phyloP scores from a whole-genome alignment of 2,888 invertebrate species.

The Spodoptera littoralis region DNA sequence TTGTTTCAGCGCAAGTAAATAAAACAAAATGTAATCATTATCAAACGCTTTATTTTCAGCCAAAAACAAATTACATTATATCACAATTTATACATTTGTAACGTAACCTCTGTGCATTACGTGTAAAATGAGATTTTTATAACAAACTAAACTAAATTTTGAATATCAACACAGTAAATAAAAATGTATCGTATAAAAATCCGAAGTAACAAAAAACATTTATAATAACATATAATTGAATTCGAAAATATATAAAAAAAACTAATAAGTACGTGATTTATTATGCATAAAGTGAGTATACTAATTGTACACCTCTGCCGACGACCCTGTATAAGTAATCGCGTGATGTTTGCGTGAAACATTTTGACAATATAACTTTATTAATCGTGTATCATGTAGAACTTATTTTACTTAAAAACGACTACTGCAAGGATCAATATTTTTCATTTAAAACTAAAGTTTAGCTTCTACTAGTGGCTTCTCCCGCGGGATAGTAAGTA shows the following conservation, averaged over 20 bases:
- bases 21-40: constrained; percentile 26
- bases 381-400: too few species aligned
- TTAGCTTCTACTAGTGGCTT: too few species aligned
- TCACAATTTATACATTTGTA: constrained; percentile 54
- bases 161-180: too few species aligned
- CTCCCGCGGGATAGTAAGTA: too few species aligned
- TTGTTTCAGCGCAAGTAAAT: neutral
- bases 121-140: neutral
- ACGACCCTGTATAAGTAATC: too few species aligned
- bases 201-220: neutral
- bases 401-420: too few species aligned
- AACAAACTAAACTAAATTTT: neutral
- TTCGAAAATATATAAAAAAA: neutral
- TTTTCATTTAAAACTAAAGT: too few species aligned
- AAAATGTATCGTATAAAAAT: constrained; percentile 14
- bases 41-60: constrained; percentile 60
- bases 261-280: constrained; percentile 28
- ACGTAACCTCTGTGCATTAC: constrained; percentile 8
- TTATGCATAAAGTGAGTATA: constrained; percentile 6
- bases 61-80: constrained; percentile 59
- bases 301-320: too few species aligned
- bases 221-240: neutral
- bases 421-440: too few species aligned
- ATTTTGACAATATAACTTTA: too few species aligned
- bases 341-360: too few species aligned